Percentiles rank a stretch among this genome's conserved stretches.
Evolutionary conservation across 2,113 vertebrate genomes (phyloP).

Genomic region (Anseranas semipalmata): DNA sequence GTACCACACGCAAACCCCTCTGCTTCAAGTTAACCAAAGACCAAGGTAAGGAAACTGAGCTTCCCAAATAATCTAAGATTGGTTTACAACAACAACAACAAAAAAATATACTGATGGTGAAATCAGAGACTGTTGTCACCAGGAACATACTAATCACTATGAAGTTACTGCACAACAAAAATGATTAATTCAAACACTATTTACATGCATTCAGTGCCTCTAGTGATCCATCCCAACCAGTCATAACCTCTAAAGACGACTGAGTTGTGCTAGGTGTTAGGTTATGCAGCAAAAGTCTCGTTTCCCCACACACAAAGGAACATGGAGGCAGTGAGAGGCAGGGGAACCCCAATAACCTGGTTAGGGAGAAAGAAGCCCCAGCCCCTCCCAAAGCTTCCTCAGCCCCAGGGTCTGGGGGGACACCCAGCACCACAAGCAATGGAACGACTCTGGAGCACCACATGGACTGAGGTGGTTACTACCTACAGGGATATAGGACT

Average conservation of each 20-base stretch:
- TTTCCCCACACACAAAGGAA: background rate
- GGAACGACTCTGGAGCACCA: no score
- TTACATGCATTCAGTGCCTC: background rate
- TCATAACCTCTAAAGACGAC: background rate
- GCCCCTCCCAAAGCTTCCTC: background rate
- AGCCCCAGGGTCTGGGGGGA: background rate
- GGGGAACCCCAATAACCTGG: background rate
- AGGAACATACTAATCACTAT: background rate
- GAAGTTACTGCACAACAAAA: background rate
- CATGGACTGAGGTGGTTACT: background rate
- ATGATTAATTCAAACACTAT: background rate
- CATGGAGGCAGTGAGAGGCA: background rate
- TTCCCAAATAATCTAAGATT: background rate
- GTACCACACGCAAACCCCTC: background rate
- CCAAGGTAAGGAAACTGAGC: background rate
- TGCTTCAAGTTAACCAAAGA: background rate
- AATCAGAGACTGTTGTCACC: background rate
- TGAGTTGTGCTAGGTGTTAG: background rate
- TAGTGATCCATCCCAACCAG: background rate
- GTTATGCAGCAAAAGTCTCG: background rate
- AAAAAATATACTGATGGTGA: background rate
- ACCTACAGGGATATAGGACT: accelerated
- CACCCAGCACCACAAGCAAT: no score
- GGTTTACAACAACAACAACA: background rate
- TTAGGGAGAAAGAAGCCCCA: background rate